Percentiles rank a stretch among this genome's conserved stretches.
These are phyloP conservation scores for Megaceryle maxima DNA, from an alignment of 2,113 vertebrate genomes.

Conservation along the genomic window DNA sequence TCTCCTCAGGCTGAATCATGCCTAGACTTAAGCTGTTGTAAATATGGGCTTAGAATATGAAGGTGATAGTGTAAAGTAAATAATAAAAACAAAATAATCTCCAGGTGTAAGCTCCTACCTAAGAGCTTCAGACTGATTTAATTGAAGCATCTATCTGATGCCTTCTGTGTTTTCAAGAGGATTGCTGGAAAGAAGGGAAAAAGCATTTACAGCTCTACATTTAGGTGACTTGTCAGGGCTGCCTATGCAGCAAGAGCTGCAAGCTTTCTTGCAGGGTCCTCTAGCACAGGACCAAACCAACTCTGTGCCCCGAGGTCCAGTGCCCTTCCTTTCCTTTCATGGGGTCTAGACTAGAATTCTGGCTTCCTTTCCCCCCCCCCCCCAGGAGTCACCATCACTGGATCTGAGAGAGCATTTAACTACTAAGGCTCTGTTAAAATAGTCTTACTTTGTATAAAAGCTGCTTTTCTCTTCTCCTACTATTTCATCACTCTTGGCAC, in stretches of 20 bases:
- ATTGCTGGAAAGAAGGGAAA: not conserved
- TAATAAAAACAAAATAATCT: not conserved
- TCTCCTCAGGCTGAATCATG: not conserved
- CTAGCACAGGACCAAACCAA: not conserved
- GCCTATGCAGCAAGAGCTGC: not conserved
- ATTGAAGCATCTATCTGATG: not conserved
- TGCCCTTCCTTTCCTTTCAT: not conserved
- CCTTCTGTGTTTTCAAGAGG: not conserved
- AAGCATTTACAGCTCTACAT: not conserved
- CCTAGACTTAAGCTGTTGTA: not conserved
- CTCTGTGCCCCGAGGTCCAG: not conserved
- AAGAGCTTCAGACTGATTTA: not conserved
- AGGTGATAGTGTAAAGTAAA: not conserved
- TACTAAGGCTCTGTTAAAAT: not conserved
- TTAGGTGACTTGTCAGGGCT: not conserved
- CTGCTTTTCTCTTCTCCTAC: not conserved
- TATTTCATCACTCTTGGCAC: not conserved
- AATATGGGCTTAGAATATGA: not conserved
- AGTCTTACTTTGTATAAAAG: not conserved
- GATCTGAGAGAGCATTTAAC: not conserved
- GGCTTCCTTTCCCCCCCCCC: not conserved
- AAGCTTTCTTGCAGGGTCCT: not conserved
- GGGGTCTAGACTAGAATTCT: not conserved
- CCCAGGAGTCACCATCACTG: not conserved
- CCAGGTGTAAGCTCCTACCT: not conserved